These are phyloP conservation scores for Encarsia formosa DNA, from an alignment of 2,888 invertebrate species.

Conservation along the genomic window DNA sequence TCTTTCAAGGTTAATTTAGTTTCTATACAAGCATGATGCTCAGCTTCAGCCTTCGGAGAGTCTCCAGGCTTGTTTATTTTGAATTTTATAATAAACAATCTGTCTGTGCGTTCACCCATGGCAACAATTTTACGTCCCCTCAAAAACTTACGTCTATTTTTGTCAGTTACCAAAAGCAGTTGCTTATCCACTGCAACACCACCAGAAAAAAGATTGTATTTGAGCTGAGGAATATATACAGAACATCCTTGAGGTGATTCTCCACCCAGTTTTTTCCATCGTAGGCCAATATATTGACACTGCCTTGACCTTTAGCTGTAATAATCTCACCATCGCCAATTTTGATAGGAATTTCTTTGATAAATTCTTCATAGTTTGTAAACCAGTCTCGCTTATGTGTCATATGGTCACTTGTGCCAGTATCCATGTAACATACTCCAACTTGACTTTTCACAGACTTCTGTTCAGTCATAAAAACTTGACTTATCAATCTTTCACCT, in stretches of 20 bases:
- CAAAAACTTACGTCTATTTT: neutral
- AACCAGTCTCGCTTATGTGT: conserved; percentile 24
- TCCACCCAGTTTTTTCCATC: conserved; percentile 13
- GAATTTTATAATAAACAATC: neutral
- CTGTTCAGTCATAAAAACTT: neutral
- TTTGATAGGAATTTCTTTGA: neutral
- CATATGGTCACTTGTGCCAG: conserved; percentile 29
- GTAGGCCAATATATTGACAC: conserved; percentile 17
- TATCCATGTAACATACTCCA: conserved; percentile 28
- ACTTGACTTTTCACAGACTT: neutral
- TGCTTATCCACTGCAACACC: conserved; percentile 22
- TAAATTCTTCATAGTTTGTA: neutral
- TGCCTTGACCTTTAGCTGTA: neutral
- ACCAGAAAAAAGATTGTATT: conserved; percentile 23
- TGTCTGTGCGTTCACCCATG: neutral
- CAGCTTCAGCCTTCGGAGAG: too few species aligned
- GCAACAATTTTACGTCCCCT: neutral
- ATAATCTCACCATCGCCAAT: neutral
- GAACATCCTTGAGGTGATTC: conserved; percentile 18
- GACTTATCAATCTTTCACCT: neutral
- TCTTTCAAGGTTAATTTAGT: neutral
- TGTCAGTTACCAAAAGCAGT: conserved; percentile 17
- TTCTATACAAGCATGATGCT: neutral
- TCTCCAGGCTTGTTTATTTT: neutral
- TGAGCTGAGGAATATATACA: conserved; percentile 16